These are phyloP conservation scores for Agapornis roseicollis DNA, from an alignment of 2,113 vertebrate genomes.

Conservation along the genomic window DNA sequence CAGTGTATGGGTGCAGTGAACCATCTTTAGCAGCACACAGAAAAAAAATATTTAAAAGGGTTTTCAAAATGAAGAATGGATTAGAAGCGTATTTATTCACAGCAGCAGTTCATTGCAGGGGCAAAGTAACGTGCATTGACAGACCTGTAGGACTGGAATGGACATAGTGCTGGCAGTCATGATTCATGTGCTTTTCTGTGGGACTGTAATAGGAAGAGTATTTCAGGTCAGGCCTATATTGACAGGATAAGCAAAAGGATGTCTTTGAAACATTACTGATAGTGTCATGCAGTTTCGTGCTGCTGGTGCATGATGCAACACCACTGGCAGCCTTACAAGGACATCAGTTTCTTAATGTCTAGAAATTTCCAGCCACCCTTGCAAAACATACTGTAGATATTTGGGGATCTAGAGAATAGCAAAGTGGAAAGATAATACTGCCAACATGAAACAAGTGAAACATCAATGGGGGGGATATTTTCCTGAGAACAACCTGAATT, in stretches of 20 bases:
- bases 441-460: not conserved
- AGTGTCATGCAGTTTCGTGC: not conserved
- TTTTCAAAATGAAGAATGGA: constrained; percentile 25
- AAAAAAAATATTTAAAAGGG: not conserved
- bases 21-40: not conserved
- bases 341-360: constrained; percentile 62
- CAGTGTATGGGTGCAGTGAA: not conserved
- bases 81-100: not conserved
- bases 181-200: not conserved
- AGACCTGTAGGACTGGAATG: not conserved
- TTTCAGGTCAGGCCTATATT: constrained; percentile 49
- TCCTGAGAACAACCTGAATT: not conserved
- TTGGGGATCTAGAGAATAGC: not conserved
- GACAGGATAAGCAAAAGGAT: constrained; percentile 46
- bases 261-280: constrained; percentile 31
- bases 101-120: not conserved
- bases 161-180: not conserved
- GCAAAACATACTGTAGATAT: constrained; percentile 33
- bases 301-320: constrained; percentile 37
- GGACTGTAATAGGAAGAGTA: constrained; percentile 7
- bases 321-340: constrained; percentile 63
- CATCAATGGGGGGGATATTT: not conserved
- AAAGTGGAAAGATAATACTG: not conserved
- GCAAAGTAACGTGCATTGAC: not conserved
- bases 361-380: constrained; percentile 40